These are phyloP conservation scores for Fragariocoptes setiger DNA, from an alignment of 1,140 invertebrate species.

Conservation along the genomic window DNA sequence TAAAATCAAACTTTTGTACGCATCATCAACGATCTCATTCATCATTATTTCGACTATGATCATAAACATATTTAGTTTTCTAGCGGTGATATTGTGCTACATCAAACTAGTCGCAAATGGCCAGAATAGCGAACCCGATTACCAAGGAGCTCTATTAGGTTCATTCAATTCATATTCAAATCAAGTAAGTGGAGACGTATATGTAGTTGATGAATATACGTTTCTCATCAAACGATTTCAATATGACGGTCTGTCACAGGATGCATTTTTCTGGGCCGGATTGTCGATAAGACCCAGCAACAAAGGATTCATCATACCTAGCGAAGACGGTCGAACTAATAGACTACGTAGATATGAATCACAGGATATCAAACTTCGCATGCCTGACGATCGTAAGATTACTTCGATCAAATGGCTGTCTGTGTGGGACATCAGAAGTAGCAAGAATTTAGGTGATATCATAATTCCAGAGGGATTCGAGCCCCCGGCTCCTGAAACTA, in stretches of 20 bases:
- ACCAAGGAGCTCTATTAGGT: conserved; percentile 43
- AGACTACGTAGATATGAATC: conserved; percentile 46
- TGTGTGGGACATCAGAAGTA: conserved; percentile 47
- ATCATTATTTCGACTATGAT: no score
- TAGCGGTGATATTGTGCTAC: no score
- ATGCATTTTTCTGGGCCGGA: conserved; percentile 65
- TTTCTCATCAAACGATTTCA: conserved; percentile 46
- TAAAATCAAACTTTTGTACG: no score
- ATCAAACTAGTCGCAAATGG: no score
- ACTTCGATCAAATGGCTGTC: conserved; percentile 64
- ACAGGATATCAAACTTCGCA: conserved; percentile 42
- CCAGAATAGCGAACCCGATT: no score
- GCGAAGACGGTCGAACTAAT: conserved; percentile 60
- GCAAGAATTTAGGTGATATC: conserved; percentile 52
- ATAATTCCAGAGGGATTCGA: conserved; percentile 67
- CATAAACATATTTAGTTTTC: no score
- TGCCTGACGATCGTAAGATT: conserved; percentile 56
- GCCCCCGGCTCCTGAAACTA: conserved; percentile 36
- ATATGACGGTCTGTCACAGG: conserved; percentile 56
- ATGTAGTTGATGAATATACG: conserved; percentile 57
- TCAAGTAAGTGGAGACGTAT: conserved; percentile 52
- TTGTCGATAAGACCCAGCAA: conserved; percentile 49
- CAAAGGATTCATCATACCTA: conserved; percentile 59
- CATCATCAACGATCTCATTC: no score
- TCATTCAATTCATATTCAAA: conserved; percentile 69